Conservation (phyloP, 2,888 invertebrate genomes). For the Agonopterix heracliana region DNA sequence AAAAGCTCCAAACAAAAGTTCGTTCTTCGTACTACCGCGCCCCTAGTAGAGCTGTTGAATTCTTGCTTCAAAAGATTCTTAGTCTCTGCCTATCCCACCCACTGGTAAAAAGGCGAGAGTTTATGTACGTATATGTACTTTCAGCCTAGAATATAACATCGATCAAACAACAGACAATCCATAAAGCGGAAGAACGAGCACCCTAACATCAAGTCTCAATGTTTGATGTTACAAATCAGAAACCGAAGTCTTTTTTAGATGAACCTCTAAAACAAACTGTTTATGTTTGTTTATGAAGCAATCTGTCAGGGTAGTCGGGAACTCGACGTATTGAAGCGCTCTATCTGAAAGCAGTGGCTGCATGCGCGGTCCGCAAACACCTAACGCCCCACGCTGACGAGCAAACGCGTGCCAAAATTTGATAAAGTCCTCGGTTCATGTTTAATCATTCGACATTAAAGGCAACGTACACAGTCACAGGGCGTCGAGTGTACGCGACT, state of each 20-base stretch:
- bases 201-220: no score
- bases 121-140: no score
- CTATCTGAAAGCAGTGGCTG: slow-evolving; percentile 57
- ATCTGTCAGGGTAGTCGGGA: slow-evolving; percentile 59
- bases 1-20: no score
- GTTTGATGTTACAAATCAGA: no score
- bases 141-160: no score
- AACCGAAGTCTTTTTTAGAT: background rate
- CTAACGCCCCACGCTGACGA: slow-evolving; percentile 47
- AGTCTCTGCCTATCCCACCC: no score
- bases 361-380: slow-evolving; percentile 66
- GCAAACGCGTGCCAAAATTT: slow-evolving; percentile 73
- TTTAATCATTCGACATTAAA: slow-evolving; percentile 70
- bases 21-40: no score
- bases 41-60: no score
- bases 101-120: no score
- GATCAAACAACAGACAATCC: no score
- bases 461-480: slow-evolving; percentile 44
- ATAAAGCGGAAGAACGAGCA: no score
- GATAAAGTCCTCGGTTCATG: slow-evolving; percentile 70
- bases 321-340: slow-evolving; percentile 62
- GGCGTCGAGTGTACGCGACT: slow-evolving; percentile 38
- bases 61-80: no score
- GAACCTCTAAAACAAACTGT: slow-evolving; percentile 11
- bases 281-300: slow-evolving; percentile 50